phyloP scores from a whole-genome alignment of 2,888 invertebrate genomes.

The Nemotelus pantherinus region DNA sequence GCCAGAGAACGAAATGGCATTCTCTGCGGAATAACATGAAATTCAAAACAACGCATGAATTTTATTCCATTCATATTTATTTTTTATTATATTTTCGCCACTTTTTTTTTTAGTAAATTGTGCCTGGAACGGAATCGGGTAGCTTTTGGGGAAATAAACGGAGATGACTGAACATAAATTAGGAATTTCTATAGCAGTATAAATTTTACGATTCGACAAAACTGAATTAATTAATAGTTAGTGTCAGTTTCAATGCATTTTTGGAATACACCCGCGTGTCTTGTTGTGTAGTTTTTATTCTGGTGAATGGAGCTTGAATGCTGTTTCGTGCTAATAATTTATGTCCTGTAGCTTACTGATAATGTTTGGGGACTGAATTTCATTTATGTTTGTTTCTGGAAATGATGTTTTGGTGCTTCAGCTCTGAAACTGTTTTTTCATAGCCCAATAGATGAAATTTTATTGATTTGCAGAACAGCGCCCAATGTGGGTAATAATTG shows the following conservation, averaged over 20 bases:
- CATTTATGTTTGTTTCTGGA: background rate
- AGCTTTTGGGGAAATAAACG: background rate
- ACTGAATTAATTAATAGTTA: conserved; percentile 40
- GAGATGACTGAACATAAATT: conserved; percentile 21
- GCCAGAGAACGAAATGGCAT: conserved; percentile 37
- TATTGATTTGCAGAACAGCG: no score
- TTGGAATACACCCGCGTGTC: background rate
- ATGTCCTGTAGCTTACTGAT: background rate
- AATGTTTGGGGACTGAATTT: background rate
- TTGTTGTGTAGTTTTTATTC: background rate
- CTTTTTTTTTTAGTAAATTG: conserved; percentile 29
- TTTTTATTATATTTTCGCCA: conserved; percentile 22
- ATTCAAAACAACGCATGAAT: conserved; percentile 32
- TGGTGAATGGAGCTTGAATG: no score
- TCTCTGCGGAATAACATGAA: conserved; percentile 3
- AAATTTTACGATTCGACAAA: conserved; percentile 30
- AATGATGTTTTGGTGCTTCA: background rate
- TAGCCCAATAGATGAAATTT: no score
- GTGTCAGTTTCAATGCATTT: conserved; percentile 35
- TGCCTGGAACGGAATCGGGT: background rate
- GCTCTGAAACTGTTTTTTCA: no score
- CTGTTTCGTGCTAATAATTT: background rate
- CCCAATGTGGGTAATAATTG: no score
- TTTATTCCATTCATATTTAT: conserved; percentile 34
- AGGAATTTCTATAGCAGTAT: conserved; percentile 36